These are phyloP conservation scores for Physocephala rufipes DNA, from an alignment of 2,888 invertebrate species.

Conservation along the genomic window DNA sequence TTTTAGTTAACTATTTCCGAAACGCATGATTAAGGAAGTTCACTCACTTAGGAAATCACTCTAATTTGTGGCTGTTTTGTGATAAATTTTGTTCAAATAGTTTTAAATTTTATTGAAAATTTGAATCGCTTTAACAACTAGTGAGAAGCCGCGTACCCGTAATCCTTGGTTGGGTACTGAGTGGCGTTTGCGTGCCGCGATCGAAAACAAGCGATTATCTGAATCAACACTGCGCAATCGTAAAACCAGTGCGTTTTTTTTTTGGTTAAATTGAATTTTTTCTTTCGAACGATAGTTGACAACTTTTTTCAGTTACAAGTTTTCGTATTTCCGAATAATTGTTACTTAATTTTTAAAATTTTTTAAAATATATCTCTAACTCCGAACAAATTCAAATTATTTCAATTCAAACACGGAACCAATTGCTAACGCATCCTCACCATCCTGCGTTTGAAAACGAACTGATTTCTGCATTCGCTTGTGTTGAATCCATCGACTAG, in stretches of 20 bases:
- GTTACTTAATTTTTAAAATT: constrained; percentile 27
- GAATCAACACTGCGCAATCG: constrained; percentile 33
- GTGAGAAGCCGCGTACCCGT: constrained; percentile 47
- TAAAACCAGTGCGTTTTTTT: constrained; percentile 28
- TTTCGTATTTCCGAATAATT: constrained; percentile 27
- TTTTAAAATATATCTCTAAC: constrained; percentile 1
- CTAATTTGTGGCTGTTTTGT: constrained; percentile 37
- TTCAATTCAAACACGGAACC: constrained; percentile 50
- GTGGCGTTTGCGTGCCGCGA: constrained; percentile 32
- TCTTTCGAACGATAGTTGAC: constrained; percentile 37
- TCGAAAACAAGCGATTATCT: constrained; percentile 13
- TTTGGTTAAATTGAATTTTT: constrained; percentile 42
- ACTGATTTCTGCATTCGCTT: constrained; percentile 63
- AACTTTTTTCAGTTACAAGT: constrained; percentile 41
- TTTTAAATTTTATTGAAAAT: constrained; percentile 17
- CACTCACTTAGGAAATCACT: constrained; percentile 36
- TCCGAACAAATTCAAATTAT: neutral
- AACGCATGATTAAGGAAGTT: constrained; percentile 17
- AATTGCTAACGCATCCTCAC: constrained; percentile 62
- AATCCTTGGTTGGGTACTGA: constrained; percentile 46
- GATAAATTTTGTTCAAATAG: constrained; percentile 32
- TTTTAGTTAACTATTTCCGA: constrained; percentile 27
- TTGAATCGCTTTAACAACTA: constrained; percentile 43
- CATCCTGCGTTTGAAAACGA: constrained; percentile 65
- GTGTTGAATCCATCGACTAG: constrained; percentile 63